These are phyloP conservation scores for Heliconius ismenius DNA, from an alignment of 2,888 invertebrate genomes.

Conservation along the genomic window DNA sequence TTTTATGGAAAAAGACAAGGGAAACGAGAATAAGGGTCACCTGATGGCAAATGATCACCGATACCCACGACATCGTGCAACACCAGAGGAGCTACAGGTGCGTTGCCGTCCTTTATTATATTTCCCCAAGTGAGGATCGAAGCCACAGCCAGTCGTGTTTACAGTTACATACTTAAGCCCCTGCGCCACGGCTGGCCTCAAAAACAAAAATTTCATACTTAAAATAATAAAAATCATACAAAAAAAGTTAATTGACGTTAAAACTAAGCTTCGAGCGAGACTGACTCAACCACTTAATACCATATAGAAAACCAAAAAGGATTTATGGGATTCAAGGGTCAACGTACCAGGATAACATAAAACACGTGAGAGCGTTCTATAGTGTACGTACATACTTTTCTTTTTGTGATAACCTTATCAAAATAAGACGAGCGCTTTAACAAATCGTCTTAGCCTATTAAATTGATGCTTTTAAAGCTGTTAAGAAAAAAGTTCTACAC, in stretches of 20 bases:
- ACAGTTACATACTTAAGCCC: too few relatives aligned
- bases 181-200: too few relatives aligned
- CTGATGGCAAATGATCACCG: too few relatives aligned
- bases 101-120: too few relatives aligned
- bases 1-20: too few relatives aligned
- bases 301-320: constrained; percentile 25
- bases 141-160: too few relatives aligned
- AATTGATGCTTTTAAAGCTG: constrained; percentile 30
- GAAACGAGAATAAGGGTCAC: too few relatives aligned
- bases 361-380: constrained; percentile 41
- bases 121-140: too few relatives aligned
- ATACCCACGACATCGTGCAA: too few relatives aligned
- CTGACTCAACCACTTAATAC: constrained; percentile 24
- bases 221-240: constrained; percentile 9
- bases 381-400: constrained; percentile 29
- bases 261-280: constrained; percentile 12
- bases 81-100: too few relatives aligned
- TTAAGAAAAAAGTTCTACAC: neutral
- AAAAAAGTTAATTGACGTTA: constrained; percentile 25
- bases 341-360: constrained; percentile 42
- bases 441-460: constrained; percentile 38
- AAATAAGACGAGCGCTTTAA: constrained; percentile 33
- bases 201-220: constrained; percentile 14
- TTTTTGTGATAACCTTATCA: constrained; percentile 39
- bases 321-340: constrained; percentile 43